phyloP scores from a whole-genome alignment of 2,113 vertebrate genomes.

The Illadopsis cleaveri region DNA sequence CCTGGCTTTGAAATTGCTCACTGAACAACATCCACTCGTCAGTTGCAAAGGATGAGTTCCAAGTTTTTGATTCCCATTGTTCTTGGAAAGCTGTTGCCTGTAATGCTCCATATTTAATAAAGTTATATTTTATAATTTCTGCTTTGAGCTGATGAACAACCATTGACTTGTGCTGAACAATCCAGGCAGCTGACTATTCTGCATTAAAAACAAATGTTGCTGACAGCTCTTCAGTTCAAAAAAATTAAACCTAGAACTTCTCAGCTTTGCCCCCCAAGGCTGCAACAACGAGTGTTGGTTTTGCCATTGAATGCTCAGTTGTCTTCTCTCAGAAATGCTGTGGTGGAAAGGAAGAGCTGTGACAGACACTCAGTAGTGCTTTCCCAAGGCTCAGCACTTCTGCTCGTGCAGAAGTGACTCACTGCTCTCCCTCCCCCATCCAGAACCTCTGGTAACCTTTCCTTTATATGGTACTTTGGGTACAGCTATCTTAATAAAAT shows the following conservation, averaged over 20 bases:
- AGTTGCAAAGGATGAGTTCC: background rate
- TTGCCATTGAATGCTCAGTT: background rate
- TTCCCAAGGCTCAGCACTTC: constrained; percentile 26
- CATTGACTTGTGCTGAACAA: background rate
- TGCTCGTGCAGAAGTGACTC: constrained; percentile 22
- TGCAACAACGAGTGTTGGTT: background rate
- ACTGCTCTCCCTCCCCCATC: constrained; percentile 1
- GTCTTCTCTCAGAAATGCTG: background rate
- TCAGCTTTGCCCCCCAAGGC: background rate
- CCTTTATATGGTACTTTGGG: constrained; percentile 43
- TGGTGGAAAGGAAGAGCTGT: background rate
- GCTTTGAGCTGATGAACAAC: background rate
- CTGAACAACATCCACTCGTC: background rate
- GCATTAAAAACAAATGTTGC: background rate
- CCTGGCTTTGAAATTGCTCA: background rate
- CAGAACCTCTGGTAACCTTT: constrained; percentile 25
- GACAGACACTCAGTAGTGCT: background rate
- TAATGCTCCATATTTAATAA: background rate
- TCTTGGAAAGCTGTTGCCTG: background rate
- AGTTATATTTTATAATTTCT: background rate
- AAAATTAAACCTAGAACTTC: background rate
- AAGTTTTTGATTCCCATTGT: background rate
- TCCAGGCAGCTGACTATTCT: background rate
- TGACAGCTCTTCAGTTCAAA: background rate
- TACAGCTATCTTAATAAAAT: constrained; percentile 7